These are phyloP conservation scores for Myotis vivesi DNA, from an alignment of 2,797 vertebrate species.

Conservation along the genomic window DNA sequence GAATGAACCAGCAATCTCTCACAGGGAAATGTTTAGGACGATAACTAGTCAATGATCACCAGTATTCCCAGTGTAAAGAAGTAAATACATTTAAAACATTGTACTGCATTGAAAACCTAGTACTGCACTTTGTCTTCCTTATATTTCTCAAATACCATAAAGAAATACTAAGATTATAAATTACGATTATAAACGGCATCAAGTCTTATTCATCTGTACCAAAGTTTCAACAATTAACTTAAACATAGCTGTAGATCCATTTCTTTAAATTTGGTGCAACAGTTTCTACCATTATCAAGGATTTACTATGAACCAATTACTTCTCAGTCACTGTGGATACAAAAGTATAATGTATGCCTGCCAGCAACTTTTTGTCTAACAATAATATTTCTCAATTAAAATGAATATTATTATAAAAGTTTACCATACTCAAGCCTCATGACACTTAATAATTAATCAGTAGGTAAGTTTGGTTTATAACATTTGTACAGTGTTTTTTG, in stretches of 20 bases:
- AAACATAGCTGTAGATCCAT: neutral
- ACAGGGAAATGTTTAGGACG: neutral
- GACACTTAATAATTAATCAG: neutral
- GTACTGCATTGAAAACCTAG: neutral
- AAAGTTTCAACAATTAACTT: neutral
- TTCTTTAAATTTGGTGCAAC: conserved; percentile 1
- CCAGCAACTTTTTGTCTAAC: neutral
- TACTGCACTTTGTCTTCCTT: neutral
- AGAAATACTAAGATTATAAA: conserved; percentile 14
- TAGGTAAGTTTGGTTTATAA: neutral
- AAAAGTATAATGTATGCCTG: neutral
- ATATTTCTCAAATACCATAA: neutral
- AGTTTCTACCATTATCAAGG: neutral
- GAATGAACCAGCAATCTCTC: neutral
- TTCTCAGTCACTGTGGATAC: neutral
- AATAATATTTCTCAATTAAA: neutral
- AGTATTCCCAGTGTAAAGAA: neutral
- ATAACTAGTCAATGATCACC: neutral
- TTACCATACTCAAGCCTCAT: neutral
- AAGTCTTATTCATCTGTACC: neutral
- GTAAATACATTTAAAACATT: neutral
- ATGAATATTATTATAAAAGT: neutral
- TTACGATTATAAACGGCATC: neutral
- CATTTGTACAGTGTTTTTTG: neutral
- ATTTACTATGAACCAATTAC: neutral